These are phyloP conservation scores for Mamestra configurata DNA, from an alignment of 1,140 invertebrate species.

Conservation along the genomic window DNA sequence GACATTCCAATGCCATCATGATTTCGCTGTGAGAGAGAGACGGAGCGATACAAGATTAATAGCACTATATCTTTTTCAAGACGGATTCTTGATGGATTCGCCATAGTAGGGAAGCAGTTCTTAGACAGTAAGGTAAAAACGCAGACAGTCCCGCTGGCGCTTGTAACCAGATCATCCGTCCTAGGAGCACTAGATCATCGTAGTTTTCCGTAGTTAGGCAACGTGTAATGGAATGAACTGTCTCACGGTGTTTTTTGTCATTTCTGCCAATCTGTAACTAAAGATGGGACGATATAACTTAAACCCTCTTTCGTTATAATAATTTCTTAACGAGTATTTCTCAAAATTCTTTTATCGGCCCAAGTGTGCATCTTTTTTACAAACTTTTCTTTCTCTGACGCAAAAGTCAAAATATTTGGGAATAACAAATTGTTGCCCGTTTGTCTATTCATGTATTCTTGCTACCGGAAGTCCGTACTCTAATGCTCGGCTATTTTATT, in stretches of 20 bases:
- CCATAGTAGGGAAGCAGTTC: too few relatives aligned
- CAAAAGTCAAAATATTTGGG: slow-evolving; percentile 79
- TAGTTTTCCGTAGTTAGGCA: too few relatives aligned
- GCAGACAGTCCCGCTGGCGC: too few relatives aligned
- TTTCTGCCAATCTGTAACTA: background rate
- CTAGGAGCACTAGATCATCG: too few relatives aligned
- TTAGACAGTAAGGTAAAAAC: too few relatives aligned
- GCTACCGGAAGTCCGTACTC: slow-evolving; percentile 59
- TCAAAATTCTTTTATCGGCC: slow-evolving; percentile 67
- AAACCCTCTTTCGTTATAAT: background rate
- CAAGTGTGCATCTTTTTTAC: slow-evolving; percentile 67
- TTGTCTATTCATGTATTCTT: slow-evolving; percentile 34
- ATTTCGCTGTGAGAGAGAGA: too few relatives aligned
- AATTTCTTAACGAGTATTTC: slow-evolving; percentile 56
- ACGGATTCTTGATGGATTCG: too few relatives aligned
- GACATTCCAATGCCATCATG: too few relatives aligned
- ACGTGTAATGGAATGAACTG: too few relatives aligned
- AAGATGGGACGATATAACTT: background rate
- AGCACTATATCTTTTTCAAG: too few relatives aligned
- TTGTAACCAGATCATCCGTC: background rate
- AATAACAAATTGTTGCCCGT: slow-evolving; percentile 69
- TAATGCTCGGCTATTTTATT: slow-evolving; percentile 20
- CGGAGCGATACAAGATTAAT: too few relatives aligned
- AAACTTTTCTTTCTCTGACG: slow-evolving; percentile 34
- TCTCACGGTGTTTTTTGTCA: too few relatives aligned